Evolutionary conservation across 2,888 invertebrate species (phyloP).

Genomic region (Lasioglossum figueresi): DNA sequence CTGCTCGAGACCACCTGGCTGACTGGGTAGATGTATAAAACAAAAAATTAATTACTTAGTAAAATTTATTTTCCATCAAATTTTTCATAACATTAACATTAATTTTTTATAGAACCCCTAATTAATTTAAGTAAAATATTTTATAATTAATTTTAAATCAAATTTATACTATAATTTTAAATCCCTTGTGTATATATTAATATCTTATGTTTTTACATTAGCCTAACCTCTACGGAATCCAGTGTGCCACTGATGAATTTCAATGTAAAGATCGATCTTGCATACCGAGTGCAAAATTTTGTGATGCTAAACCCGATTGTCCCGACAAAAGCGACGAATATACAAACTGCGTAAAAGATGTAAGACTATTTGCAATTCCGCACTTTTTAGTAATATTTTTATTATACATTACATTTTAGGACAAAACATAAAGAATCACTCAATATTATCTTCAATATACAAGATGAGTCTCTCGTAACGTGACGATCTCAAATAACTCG

Average conservation of each 20-base stretch:
- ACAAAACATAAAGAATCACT: background rate
- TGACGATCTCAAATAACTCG: too few species aligned
- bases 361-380: slow-evolving; percentile 47
- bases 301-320: slow-evolving; percentile 82
- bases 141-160: too few species aligned
- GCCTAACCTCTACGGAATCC: background rate
- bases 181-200: background rate
- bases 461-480: too few species aligned
- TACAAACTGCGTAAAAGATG: slow-evolving; percentile 74
- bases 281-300: slow-evolving; percentile 81
- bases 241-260: slow-evolving; percentile 72
- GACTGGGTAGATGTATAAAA: too few species aligned
- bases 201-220: slow-evolving; percentile 16
- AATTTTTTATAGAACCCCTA: too few species aligned
- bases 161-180: too few species aligned
- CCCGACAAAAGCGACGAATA: slow-evolving; percentile 83
- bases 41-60: too few species aligned
- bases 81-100: too few species aligned
- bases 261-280: slow-evolving; percentile 77
- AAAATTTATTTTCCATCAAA: too few species aligned
- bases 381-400: background rate
- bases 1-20: too few species aligned
- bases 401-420: background rate
- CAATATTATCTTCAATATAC: too few species aligned
- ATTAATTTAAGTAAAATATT: too few species aligned